phyloP scores from a whole-genome alignment of 2,113 vertebrate species.

The Pycnonotus jocosus region DNA sequence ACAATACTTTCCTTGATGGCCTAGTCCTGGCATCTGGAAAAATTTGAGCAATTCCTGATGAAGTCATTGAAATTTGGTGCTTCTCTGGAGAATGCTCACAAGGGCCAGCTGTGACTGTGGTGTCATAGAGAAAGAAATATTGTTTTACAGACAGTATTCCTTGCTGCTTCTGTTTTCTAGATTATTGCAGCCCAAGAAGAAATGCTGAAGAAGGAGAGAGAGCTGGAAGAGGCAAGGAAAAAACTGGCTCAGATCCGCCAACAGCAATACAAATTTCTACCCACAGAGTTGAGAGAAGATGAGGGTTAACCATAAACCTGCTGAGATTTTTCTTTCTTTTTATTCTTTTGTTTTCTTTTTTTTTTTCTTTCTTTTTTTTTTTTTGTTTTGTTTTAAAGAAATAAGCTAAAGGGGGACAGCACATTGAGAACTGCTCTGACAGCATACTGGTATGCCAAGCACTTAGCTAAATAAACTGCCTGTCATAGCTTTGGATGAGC shows the following conservation, averaged over 20 bases:
- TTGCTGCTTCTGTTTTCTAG: slow-evolving; percentile 63
- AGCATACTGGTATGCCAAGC: slow-evolving; percentile 29
- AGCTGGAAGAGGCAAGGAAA: slow-evolving; percentile 95
- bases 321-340: not conserved
- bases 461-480: slow-evolving; percentile 31
- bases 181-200: slow-evolving; percentile 98
- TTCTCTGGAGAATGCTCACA: not conserved
- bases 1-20: not conserved
- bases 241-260: slow-evolving; percentile 98
- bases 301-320: slow-evolving; percentile 82
- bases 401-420: slow-evolving; percentile 36
- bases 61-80: not conserved
- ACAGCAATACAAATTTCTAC: slow-evolving; percentile 98
- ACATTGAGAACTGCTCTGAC: slow-evolving; percentile 35
- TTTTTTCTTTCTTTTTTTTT: no score
- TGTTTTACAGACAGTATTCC: not conserved
- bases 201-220: slow-evolving; percentile 97
- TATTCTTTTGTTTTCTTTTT: not conserved
- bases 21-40: not conserved
- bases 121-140: not conserved
- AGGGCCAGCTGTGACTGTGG: not conserved
- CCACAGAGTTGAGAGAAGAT: slow-evolving; percentile 92
- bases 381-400: not conserved
- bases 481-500: slow-evolving; percentile 29
- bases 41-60: not conserved